phyloP scores from a whole-genome alignment of 2,888 invertebrate genomes.

The Andrena haemorrhoa region DNA sequence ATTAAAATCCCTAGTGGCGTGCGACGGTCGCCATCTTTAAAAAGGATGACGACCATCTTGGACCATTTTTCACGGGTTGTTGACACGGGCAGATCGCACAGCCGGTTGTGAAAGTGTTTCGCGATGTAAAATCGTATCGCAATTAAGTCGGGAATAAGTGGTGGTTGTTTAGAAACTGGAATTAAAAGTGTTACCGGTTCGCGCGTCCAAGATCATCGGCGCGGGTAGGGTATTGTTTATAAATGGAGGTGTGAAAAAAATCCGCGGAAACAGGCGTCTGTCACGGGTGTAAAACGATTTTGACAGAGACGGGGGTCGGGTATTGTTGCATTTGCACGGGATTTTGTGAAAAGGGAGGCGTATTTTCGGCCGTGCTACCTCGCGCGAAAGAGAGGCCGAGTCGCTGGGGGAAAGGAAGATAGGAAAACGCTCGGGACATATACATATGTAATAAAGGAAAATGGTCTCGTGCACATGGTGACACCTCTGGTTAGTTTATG shows the following conservation, averaged over 20 bases:
- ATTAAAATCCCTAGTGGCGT: constrained; percentile 61
- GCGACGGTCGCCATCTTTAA: constrained; percentile 70
- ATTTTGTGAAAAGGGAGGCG: constrained; percentile 9
- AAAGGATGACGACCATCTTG: constrained; percentile 76
- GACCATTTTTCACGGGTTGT: constrained; percentile 82
- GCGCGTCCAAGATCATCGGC: constrained; percentile 20
- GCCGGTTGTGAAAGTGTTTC: constrained; percentile 81
- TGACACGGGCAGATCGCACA: constrained; percentile 80
- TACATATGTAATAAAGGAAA: constrained; percentile 51
- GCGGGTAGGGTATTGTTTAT: constrained; percentile 30
- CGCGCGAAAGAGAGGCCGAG: constrained; percentile 23
- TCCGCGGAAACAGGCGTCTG: constrained; percentile 76
- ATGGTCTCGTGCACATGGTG: constrained; percentile 81
- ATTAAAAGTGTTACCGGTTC: constrained; percentile 46
- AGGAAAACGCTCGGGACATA: constrained; percentile 41
- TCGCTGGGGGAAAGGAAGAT: constrained; percentile 25
- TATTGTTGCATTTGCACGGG: constrained; percentile 29
- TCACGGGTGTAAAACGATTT: constrained; percentile 68
- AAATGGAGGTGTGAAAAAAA: constrained; percentile 64
- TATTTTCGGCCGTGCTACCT: constrained; percentile 20
- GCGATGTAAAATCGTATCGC: constrained; percentile 71
- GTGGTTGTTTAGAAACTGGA: constrained; percentile 43
- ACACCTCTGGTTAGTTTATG: constrained; percentile 78
- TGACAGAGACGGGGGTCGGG: constrained; percentile 59
- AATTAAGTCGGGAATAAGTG: constrained; percentile 60